Evolutionary conservation across 2,888 invertebrate species (phyloP), one percentile per base, ranked within the genome.

Genomic region (Clepsis dumicolana): DNA sequence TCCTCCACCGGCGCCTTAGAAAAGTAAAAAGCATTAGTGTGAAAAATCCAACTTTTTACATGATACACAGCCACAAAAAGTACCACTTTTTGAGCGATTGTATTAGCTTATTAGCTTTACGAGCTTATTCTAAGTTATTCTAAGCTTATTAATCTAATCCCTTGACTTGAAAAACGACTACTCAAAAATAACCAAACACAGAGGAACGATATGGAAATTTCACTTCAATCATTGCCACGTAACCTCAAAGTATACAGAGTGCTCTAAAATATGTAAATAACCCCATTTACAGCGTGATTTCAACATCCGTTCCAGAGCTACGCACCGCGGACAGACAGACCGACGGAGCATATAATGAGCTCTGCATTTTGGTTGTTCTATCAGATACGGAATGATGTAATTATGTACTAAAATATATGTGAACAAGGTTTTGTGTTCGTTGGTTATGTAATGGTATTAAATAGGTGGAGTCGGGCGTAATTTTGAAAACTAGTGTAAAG

Each of bases 341-440:
- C 67, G 67, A 24, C 67, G 67, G 67, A 67, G 67, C 67, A 67
- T 63, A 57, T 63, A 67, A 67, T 67, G 67, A 67, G 65, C 25
- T 53, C 50, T 38, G 62, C 50, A 62, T 63, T 67, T 67, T 50
- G 54, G 64, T n/a, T 35, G 64, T n/a, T 35, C 54, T 54, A 35
- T 61, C 61, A 44, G 62, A 62, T 62, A 64, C 64, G 52, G 52
- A 35, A 61, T 67, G 67, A 67, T 50, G 63, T 57, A 67, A 67
- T 67, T 67, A 63, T 27, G 29, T 16, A 14, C n/a, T 16, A 53
- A 8, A 53, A 27, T 8, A 27, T 53, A 27, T 53, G 27, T 53
- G 25, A 12, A 52, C 14, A 25, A 24, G 12, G 24, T 27, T 27
- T n/a, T 53, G 27, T 53, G 24, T 10, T 1, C 10, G 18, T 25